Conservation (phyloP, 2,113 vertebrate genomes). For the Otolemur garnettii region DNA sequence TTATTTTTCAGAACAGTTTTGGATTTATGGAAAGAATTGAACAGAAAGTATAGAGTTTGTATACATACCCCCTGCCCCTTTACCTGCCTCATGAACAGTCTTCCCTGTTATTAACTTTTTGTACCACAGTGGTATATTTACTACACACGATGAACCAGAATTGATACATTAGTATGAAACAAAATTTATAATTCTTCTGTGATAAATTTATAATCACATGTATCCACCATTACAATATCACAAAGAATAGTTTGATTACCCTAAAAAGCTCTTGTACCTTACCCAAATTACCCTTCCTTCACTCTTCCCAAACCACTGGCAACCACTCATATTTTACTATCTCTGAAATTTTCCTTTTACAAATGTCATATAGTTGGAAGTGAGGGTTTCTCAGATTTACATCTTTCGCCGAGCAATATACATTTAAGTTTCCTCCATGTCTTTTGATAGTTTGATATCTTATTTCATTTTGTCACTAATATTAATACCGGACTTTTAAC, state of each 20-base stretch:
- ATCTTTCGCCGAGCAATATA: not conserved
- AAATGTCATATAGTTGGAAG: not conserved
- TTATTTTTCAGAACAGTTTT: not conserved
- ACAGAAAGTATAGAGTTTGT: not conserved
- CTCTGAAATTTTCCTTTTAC: not conserved
- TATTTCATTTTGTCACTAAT: not conserved
- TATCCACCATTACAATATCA: not conserved
- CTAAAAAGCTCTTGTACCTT: not conserved
- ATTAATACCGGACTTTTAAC: too few species aligned
- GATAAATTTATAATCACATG: not conserved
- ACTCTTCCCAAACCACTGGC: not conserved
- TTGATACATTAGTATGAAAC: not conserved
- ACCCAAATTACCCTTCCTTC: not conserved
- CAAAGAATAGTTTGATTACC: not conserved
- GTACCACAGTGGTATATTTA: not conserved
- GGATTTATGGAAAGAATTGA: not conserved
- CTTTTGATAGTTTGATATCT: not conserved
- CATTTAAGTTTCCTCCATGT: not conserved
- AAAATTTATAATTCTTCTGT: not conserved
- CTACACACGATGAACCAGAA: not conserved
- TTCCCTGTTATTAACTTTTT: not conserved
- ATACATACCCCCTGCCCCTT: fast-evolving
- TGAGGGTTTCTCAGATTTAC: not conserved
- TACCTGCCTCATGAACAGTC: fast-evolving
- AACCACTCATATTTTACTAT: not conserved